Conservation (phyloP, 2,888 invertebrate species). For the Heteromurus nitidus region DNA sequence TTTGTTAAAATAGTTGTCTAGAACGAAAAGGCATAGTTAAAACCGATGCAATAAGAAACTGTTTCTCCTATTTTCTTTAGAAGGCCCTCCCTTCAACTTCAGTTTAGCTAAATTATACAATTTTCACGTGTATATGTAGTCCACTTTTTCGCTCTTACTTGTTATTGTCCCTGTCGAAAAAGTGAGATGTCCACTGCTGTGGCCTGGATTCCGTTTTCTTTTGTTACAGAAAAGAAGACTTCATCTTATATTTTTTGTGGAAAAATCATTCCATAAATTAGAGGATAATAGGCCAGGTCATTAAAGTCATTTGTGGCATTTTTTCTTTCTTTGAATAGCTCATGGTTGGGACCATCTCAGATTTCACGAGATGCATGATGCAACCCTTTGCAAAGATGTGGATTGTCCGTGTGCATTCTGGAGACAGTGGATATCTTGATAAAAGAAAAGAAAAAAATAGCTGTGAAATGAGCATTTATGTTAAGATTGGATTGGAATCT, state of each 20-base stretch:
- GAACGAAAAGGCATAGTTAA: no score
- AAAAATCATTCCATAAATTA: slow-evolving; percentile 68
- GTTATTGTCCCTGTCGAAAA: no score
- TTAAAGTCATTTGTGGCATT: slow-evolving; percentile 52
- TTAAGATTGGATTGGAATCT: not conserved
- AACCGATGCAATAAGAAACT: no score
- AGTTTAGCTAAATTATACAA: no score
- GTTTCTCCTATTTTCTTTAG: no score
- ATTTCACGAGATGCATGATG: slow-evolving; percentile 16
- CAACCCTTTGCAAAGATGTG: not conserved
- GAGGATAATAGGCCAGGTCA: slow-evolving; percentile 65
- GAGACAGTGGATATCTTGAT: no score
- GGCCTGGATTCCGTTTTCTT: not conserved
- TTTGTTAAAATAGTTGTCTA: slow-evolving; percentile 9
- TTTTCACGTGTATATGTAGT: no score
- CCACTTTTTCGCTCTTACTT: no score
- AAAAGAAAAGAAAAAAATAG: not conserved
- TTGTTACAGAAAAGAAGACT: not conserved
- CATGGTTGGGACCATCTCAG: slow-evolving; percentile 20
- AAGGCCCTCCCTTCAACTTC: no score
- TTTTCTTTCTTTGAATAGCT: slow-evolving; percentile 1
- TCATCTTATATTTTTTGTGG: not conserved
- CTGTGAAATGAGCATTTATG: not conserved
- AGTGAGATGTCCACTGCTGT: not conserved
- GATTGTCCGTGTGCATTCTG: no score